Evolutionary conservation across 2,888 invertebrate genomes (phyloP), one percentile per base, ranked within the genome.

Genomic region (Dasysyrphus albostriatus): DNA sequence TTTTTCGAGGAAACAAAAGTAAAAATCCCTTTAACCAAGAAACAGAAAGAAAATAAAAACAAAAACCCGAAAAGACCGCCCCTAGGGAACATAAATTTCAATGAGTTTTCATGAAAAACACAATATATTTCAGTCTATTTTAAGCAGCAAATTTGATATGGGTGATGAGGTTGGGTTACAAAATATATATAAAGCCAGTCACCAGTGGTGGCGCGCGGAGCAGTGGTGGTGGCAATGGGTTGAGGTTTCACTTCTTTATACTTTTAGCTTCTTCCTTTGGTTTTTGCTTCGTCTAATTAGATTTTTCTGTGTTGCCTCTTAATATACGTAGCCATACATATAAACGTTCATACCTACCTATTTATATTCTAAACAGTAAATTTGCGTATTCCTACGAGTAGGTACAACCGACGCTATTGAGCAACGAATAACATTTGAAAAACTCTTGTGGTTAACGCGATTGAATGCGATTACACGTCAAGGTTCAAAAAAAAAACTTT

Each of bases 11-110:
- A 59, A 12, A 59, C 37, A 19, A 1, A 19, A 34, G 14, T 2
- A 10, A 14, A 61, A 42, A 42, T 24, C 14, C 9, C 39, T 24
- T 42, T 0, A 61, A 42, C 61, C 4, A 6, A 42, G 9, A 24
- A 7, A 39, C 5, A 10, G 5, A 24, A 34, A 58, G 6, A 29
- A 32, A n/a, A 16, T 34, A 58, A 37, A 59, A 34, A 32, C 32
- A 58, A 39, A 61, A 39, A 16, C 2, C 19, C 14, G 9, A 39
- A 37, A 61, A 24, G 42, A 61, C 39, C 29, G 42, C 61, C 61
- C 42, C 9, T 44, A 63, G 42, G 63, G 63, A 63, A 63, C 63
- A 63, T 63, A 63, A 44, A 63, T 63, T 63, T 63, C 63, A 63
- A 63, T 44, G 24, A 44, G 63, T 63, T 63, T 63, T 63, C n/a